Evolutionary conservation across 2,113 vertebrate genomes (phyloP).

Genomic region (Phrynosoma platyrhinos): DNA sequence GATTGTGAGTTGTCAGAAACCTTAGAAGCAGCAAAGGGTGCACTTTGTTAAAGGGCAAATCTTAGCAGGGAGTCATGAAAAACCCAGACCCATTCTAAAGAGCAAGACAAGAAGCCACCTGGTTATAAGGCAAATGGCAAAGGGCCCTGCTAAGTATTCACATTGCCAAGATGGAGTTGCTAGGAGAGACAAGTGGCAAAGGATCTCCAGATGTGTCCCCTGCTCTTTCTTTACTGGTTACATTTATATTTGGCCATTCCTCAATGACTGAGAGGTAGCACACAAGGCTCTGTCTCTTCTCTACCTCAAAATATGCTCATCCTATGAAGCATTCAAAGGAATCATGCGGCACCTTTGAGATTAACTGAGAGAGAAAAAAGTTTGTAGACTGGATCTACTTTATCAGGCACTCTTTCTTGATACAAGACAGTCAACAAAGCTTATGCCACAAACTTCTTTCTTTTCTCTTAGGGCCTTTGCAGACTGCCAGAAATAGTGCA

Average conservation of each 20-base stretch:
- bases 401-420: too few relatives aligned
- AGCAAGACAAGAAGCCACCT: conserved; percentile 9
- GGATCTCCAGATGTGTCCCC: not conserved
- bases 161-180: not conserved
- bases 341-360: too few relatives aligned
- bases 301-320: not conserved
- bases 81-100: not conserved
- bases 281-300: not conserved
- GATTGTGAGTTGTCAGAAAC: conserved; percentile 19
- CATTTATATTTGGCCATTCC: too few relatives aligned
- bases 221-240: too few relatives aligned
- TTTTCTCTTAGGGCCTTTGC: too few relatives aligned
- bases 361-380: too few relatives aligned
- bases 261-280: not conserved
- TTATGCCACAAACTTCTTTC: too few relatives aligned
- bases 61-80: conserved; percentile 23
- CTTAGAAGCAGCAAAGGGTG: conserved; percentile 39
- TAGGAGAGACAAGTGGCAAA: too few relatives aligned
- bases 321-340: too few relatives aligned
- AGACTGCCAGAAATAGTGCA: too few relatives aligned
- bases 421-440: too few relatives aligned
- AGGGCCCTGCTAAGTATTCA: not conserved
- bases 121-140: conserved; percentile 1
- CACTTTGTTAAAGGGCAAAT: conserved; percentile 47
- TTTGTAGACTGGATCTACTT: too few relatives aligned